Base-by-base conservation (phyloP, 2,888 invertebrate species). In the Eucera pruinosa region DNA sequence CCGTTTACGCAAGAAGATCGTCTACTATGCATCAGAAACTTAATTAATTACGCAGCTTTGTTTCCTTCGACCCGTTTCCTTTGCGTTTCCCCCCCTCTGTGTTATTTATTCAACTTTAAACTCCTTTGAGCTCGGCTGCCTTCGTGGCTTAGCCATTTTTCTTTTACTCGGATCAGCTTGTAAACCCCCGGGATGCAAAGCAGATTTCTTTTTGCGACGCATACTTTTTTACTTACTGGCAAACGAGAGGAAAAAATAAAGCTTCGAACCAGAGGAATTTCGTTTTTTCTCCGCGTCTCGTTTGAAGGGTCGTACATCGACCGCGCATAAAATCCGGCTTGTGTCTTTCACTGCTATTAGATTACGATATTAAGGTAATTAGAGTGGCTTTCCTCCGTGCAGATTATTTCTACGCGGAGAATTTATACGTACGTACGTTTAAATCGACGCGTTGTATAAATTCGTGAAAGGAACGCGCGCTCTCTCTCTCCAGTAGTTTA, bases 51-150 rank as follows among this genome's bases (percentile, higher is more conserved):
- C 52, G 1, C 2, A 20, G n/a, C 50, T 66, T 45, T 30, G 41
- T 65, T 77, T 39, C 57, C 55, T 65, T 39, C 27, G 15, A 18
- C 13, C 23, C 15, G 52, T 36, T 48, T 76, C 11, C 55, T 55
- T 55, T 65, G 43, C 47, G 23, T 75, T 48, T 64, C 45, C n/a
- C 58, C n/a, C 58, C 47, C 20, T 52, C 11, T 25, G 33, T 41
- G 45, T 70, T 65, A 65, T 54, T 77, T 66, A 70, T 71, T 62
- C 61, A 61, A 60, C 50, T 55, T 77, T 52, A 62, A 78, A 43
- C 39, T 43, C 47, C 54, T 72, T 67, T 57, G 62, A 48, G 15
- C n/a, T n/a, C 45, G 5, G 6, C 23, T 6, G 33, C 39, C 27
- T n/a, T 27, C 43, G 62, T 27, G 25, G 58, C 57, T 65, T 60